Percentiles rank a stretch among this genome's conserved stretches.
Evolutionary conservation across 1,140 invertebrate genomes (phyloP).

Genomic region (Formica exsecta): DNA sequence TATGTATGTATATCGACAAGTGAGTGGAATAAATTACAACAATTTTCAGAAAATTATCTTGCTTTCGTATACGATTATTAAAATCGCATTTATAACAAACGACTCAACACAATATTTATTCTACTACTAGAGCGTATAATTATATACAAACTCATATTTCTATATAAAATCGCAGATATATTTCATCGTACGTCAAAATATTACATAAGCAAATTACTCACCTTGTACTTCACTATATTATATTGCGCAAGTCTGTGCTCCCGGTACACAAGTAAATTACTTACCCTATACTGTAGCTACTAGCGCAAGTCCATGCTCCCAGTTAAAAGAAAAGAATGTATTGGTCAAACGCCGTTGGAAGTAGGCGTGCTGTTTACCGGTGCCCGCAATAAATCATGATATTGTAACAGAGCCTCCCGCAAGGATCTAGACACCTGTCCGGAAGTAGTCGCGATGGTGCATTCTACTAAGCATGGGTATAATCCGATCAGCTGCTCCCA

Average conservation of each 20-base stretch:
- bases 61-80: not conserved
- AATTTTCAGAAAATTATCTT: not conserved
- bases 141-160: not conserved
- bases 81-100: slow-evolving; percentile 8
- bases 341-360: slow-evolving; percentile 85
- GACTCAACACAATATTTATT: slow-evolving; percentile 9
- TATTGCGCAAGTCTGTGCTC: slow-evolving; percentile 51
- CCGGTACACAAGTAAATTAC: slow-evolving; percentile 61
- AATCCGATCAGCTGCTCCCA: slow-evolving; percentile 97
- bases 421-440: slow-evolving; percentile 93
- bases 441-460: slow-evolving; percentile 92
- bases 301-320: slow-evolving; percentile 66
- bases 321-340: slow-evolving; percentile 77
- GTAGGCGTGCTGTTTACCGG: slow-evolving; percentile 85
- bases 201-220: slow-evolving; percentile 29
- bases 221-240: slow-evolving; percentile 29
- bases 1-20: not conserved
- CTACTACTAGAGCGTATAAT: slow-evolving; percentile 9
- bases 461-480: slow-evolving; percentile 96
- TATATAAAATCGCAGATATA: slow-evolving; percentile 1
- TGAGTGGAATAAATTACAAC: slow-evolving; percentile 34
- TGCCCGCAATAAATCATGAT: slow-evolving; percentile 93
- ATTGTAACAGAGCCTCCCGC: slow-evolving; percentile 95
- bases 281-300: slow-evolving; percentile 41
- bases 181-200: slow-evolving; percentile 34